Base-by-base conservation (phyloP, 2,113 vertebrate genomes). In the Rana temporaria region DNA sequence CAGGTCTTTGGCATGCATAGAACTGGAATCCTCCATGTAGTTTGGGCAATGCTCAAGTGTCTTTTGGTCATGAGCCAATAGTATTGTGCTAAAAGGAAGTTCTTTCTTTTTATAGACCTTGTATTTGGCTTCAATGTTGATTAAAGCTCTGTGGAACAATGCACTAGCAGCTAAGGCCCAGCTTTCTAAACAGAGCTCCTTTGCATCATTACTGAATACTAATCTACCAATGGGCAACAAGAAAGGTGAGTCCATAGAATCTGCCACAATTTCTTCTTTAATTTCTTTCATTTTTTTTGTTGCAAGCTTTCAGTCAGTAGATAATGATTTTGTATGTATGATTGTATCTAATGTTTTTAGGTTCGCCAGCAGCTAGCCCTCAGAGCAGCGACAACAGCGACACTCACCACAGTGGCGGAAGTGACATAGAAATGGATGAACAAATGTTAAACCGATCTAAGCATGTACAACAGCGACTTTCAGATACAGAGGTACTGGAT, bases 111-210 rank as follows among this genome's bases (percentile, higher is more conserved):
- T 67, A 1, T 86, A 99, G 98, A 99, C 98, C 0, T 84, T 99
- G 79, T 99, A 99, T 88, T 91, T 99, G 95, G 96, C 98, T 59
- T 99, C 98, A 69, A 99, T 99, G 98, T 92, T 99, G 87, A 99
- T 99, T 90, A 99, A 99, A 93, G 98, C 98, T 15, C 92, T 99
- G 83, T 99, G 98, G 98, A 99, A 99, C 90, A 99, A 99, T 84
- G 97, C 98, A 6, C 92, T 99, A 87, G 97, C 98, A 59, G 96
- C 98, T 80, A 99, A 99, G 85, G 97, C 98, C 74, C 98, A 99
- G 87, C 94, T 99, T 63, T 99, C 98, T 85, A 99, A 99, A 84
- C 98, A 99, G 90, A 99, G 98, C 90, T 99, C 98, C 84, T 99
- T 99, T 84, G 97, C 98, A 81, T 99, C 98, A 20, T 94, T 99